Conservation (phyloP, 2,888 invertebrate species). For the Parnassius glacialis region DNA sequence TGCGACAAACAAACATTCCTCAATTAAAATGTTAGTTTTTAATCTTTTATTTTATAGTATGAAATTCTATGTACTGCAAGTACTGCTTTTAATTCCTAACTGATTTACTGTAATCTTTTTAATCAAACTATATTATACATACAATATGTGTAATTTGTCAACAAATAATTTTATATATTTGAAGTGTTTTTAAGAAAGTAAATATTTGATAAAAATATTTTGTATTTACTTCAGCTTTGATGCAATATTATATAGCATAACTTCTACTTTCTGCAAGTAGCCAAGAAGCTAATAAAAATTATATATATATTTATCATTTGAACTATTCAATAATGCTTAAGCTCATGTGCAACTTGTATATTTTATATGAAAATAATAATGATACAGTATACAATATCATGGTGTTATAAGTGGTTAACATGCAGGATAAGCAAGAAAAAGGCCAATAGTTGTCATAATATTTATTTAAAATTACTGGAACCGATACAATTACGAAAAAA, state of each 20-base stretch:
- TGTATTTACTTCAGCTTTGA: background rate
- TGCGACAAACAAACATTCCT: constrained; percentile 72
- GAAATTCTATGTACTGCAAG: too few species aligned
- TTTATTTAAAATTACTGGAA: constrained; percentile 73
- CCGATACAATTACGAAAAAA: constrained; percentile 59
- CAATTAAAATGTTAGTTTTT: constrained; percentile 57
- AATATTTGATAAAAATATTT: too few species aligned
- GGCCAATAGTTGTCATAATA: constrained; percentile 68
- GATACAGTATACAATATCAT: constrained; percentile 16
- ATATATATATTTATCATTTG: background rate
- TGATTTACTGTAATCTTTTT: too few species aligned
- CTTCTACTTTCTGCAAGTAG: constrained; percentile 4
- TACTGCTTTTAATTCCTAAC: too few species aligned
- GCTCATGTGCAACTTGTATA: constrained; percentile 8
- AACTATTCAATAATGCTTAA: constrained; percentile 18
- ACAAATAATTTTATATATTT: too few species aligned
- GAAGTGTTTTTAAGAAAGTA: too few species aligned
- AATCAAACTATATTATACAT: too few species aligned
- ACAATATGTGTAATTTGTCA: too few species aligned
- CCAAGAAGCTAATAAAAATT: constrained; percentile 18
- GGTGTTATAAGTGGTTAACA: constrained; percentile 49
- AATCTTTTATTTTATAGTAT: background rate
- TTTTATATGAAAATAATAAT: background rate
- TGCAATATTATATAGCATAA: background rate
- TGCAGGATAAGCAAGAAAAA: constrained; percentile 77